A percentile compares a stretch with the other conserved stretches of the same genome.
Conservation (phyloP, 2,113 vertebrate genomes). For the Platichthys stellatus region DNA sequence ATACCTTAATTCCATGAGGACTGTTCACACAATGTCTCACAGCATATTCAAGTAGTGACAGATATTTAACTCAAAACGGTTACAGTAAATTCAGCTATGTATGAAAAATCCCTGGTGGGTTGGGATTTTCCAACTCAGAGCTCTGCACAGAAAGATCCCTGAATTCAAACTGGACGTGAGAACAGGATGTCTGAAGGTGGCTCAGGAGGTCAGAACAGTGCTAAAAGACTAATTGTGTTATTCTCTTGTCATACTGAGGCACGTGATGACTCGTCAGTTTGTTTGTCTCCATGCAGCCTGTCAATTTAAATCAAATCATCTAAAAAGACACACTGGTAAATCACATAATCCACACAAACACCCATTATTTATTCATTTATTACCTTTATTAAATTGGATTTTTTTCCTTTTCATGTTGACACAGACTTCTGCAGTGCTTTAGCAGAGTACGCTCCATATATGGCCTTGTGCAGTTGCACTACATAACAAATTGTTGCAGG, state of each 20-base stretch:
- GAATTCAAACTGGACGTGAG: too few relatives aligned
- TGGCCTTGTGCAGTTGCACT: background rate
- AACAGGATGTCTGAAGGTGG: background rate
- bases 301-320: background rate
- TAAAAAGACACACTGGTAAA: background rate
- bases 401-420: background rate
- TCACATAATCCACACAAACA: background rate
- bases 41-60: background rate
- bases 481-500: background rate
- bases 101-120: background rate
- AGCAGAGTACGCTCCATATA: too few relatives aligned
- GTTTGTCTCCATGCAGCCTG: background rate
- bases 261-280: too few relatives aligned
- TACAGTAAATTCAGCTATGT: too few relatives aligned
- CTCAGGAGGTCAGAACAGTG: constrained; percentile 39
- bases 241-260: background rate
- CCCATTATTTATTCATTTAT: background rate
- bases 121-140: constrained; percentile 39
- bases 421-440: background rate
- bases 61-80: too few relatives aligned
- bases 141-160: background rate
- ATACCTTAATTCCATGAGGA: constrained; percentile 8
- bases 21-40: background rate
- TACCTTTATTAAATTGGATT: background rate
- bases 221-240: background rate